Evolutionary conservation across 2,797 vertebrate genomes (phyloP).

Genomic region (Luscinia megarhynchos): DNA sequence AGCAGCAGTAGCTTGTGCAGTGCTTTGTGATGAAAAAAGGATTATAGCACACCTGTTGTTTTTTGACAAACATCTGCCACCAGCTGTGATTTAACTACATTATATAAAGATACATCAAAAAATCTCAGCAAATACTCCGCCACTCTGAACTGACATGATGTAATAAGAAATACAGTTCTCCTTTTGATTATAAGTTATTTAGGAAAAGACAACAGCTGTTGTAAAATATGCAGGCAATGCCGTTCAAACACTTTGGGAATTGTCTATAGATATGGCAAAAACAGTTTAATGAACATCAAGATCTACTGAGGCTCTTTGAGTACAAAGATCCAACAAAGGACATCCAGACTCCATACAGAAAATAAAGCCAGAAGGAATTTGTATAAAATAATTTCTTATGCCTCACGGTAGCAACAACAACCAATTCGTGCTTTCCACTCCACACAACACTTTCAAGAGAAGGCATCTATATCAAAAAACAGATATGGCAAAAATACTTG

Average conservation of each 20-base stretch:
- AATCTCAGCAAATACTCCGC: not conserved
- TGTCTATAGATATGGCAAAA: not conserved
- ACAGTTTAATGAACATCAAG: not conserved
- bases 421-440: not conserved
- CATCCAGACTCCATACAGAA: not conserved
- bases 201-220: not conserved
- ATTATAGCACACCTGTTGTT: not conserved
- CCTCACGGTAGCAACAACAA: not conserved
- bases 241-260: not conserved
- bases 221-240: not conserved
- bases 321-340: not conserved
- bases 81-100: not conserved
- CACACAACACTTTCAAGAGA: not conserved
- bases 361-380: not conserved
- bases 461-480: not conserved
- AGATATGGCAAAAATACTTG: not conserved
- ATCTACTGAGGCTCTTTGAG: not conserved
- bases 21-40: not conserved
- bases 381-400: not conserved
- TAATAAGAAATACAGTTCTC: not conserved
- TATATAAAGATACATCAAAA: not conserved
- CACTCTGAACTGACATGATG: not conserved
- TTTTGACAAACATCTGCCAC: not conserved
- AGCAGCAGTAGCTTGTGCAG: not conserved
- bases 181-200: not conserved